phyloP scores from a whole-genome alignment of 2,113 vertebrate species.

The Cottus gobio region DNA sequence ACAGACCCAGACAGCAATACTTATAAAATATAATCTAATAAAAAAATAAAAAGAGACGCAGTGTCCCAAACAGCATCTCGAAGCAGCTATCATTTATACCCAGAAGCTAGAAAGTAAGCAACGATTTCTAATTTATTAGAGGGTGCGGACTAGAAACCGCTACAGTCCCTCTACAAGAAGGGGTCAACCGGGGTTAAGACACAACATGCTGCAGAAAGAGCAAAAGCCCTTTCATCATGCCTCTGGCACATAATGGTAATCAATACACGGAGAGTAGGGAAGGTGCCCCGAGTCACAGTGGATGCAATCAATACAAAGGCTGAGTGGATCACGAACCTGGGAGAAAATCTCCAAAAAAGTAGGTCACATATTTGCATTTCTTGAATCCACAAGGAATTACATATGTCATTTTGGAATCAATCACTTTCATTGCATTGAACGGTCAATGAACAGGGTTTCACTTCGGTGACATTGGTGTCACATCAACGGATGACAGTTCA shows the following conservation, averaged over 20 bases:
- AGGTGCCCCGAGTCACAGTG: conserved; percentile 34
- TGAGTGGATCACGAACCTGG: conserved; percentile 39
- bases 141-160: conserved; percentile 34
- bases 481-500: background rate
- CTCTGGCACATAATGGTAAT: conserved; percentile 52
- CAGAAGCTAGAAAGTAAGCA: conserved; percentile 41
- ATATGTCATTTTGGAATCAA: conserved; percentile 13
- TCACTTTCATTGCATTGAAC: background rate
- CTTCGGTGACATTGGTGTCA: background rate
- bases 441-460: background rate
- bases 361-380: conserved; percentile 13
- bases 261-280: conserved; percentile 51
- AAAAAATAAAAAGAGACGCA: background rate
- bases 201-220: conserved; percentile 15
- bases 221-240: conserved; percentile 41
- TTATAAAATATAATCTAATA: conserved; percentile 17
- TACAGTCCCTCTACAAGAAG: conserved; percentile 15
- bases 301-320: conserved; percentile 49
- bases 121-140: conserved; percentile 55
- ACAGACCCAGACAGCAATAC: background rate
- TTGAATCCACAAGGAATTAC: background rate
- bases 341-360: conserved; percentile 6
- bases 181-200: conserved; percentile 16
- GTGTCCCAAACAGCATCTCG: conserved; percentile 8
- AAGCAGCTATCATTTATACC: conserved; percentile 26